Evolutionary conservation across 2,113 vertebrate genomes (phyloP).

Genomic region (Prionailurus viverrinus): DNA sequence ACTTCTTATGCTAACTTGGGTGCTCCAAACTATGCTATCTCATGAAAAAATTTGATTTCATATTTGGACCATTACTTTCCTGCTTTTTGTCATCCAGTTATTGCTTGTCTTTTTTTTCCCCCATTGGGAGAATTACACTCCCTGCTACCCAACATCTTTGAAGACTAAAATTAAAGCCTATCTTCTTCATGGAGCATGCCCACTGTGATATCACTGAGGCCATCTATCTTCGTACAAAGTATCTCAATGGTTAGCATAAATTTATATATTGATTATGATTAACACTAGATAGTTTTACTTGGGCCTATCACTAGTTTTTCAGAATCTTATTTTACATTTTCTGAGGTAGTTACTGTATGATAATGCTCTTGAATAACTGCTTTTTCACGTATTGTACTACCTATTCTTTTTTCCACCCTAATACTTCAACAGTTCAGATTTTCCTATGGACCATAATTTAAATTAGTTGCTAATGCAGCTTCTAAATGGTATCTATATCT

Average conservation of each 20-base stretch:
- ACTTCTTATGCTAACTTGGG: background rate
- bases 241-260: background rate
- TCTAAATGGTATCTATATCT: background rate
- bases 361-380: background rate
- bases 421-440: background rate
- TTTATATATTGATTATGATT: background rate
- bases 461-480: background rate
- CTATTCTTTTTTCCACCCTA: background rate
- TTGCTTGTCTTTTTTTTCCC: conserved; percentile 5
- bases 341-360: background rate
- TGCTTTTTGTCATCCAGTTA: background rate
- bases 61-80: background rate
- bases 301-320: background rate
- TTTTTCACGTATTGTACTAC: background rate
- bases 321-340: background rate
- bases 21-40: background rate
- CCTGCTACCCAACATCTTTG: background rate
- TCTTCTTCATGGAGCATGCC: background rate
- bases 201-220: background rate
- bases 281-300: background rate
- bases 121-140: background rate
- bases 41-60: conserved; percentile 6
- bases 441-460: background rate
- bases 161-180: background rate
- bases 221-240: background rate